Base-by-base conservation (phyloP, 2,113 vertebrate species). In the Benitochromis conjunctus region DNA sequence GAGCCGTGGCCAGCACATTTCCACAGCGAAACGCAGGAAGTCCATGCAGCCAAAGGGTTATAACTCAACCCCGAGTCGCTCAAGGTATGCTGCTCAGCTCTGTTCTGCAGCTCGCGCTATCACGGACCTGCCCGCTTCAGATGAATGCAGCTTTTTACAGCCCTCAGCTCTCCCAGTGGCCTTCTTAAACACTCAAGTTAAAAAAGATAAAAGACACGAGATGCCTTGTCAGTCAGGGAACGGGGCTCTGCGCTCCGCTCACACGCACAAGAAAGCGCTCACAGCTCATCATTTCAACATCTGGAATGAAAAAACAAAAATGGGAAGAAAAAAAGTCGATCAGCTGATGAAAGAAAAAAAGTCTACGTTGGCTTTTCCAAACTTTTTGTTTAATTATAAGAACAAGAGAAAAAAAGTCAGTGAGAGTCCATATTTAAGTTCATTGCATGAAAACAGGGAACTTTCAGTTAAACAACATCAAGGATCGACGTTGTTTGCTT, bases 121-220 rank as follows among this genome's bases (percentile, higher is more conserved):
- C 91, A 80, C 89, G 82, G 88, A 86, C 80, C 90, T 84, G 90
- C 60, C 86, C 13, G 83, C 88, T 43, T 92, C 90, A 93, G 87
- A 92, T 91, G 93, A 89, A 91, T 89, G 84, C 83, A 74, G 92
- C 92, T 94, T 95, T 92, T 95, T 92, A 94, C 88, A 86, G 92
- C 88, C 87, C 62, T 58, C 64, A 8, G 86, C 86, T 81, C 87
- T 95, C 93, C 94, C 93, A 80, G 89, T 82, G 86, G 95, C 24
- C 91, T 92, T 90, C 91, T 95, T 91, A 94, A 95, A 95, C 90
- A 84, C 91, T 93, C 93, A 85, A 86, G 84, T 90, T 82, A 81
- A 92, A 95, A 66, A 95, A 95, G 95, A 94, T 95, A 91, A 95
- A 94, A 95, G 94, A 89, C 87, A 86, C n/a, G 34, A 92, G 86